Base-by-base conservation (phyloP, 2,797 vertebrate genomes). In the Myioborus miniatus region DNA sequence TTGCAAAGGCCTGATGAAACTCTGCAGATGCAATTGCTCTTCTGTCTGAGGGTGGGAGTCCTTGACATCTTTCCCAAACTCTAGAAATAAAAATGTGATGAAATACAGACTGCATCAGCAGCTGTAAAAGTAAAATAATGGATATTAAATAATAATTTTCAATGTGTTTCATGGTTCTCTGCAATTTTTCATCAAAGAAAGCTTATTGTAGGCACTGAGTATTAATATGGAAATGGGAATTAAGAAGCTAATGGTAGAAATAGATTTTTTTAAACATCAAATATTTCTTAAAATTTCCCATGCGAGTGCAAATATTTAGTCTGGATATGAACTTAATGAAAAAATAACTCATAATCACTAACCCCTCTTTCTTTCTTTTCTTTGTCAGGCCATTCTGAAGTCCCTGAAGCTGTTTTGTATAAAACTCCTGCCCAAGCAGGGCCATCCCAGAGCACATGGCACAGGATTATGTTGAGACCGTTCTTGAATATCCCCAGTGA, bases 71-170 rank as follows among this genome's bases (percentile, higher is more conserved):
- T 78, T 71, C 29, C 34, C 21, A 82, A 63, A 65, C 32, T 49
- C 23, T 60, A 37, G 78, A 76, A 87, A 65, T 47, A 37, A 56
- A 79, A 84, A 20, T 36, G 18, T 56, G 53, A 44, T 72, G 50
- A 92, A 92, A 49, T 53, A 19, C 60, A 29, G 43, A n/a, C 15
- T 58, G 43, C 49, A 74, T 8, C 39, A 65, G 29, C 20, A 44
- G 30, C 24, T 37, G 7, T 53, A 70, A 50, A 89, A 91, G 13
- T 59, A 50, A 85, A 94, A 77, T 16, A 14, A 70, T 76, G 14
- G 67, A 37, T 82, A 87, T 67, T 78, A 94, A 97, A 75, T 46
- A 89, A 77, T 89, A 63, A 37, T 82, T 94, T 91, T 82, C 58
- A 87, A 37, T 47, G 75, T 3, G 7, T 17, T 62, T 76, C 90